Percentiles rank a stretch among this genome's conserved stretches.
Conservation (phyloP, 2,888 invertebrate genomes). For the Nineta flava region DNA sequence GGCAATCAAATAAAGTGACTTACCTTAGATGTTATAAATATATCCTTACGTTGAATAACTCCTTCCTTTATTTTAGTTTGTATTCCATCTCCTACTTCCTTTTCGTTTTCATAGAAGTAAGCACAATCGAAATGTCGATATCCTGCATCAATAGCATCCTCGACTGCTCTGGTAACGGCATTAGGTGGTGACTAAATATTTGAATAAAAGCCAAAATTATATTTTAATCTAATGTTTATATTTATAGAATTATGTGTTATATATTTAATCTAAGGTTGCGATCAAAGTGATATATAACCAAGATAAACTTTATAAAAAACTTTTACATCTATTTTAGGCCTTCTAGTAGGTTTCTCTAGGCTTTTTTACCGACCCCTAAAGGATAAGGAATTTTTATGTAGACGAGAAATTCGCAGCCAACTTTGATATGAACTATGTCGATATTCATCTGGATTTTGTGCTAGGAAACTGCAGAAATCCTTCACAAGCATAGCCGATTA, state of each 20-base stretch:
- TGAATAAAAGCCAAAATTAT: background rate
- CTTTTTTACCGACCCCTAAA: too few relatives aligned
- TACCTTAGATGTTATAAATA: conserved; percentile 41
- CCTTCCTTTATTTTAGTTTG: conserved; percentile 33
- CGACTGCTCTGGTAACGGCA: conserved; percentile 26
- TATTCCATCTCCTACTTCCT: conserved; percentile 37
- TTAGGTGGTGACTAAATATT: conserved; percentile 17
- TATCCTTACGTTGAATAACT: conserved; percentile 32
- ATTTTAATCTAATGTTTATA: background rate
- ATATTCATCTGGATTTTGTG: too few relatives aligned
- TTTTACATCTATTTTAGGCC: too few relatives aligned
- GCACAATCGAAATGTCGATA: conserved; percentile 51
- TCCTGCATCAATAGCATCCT: conserved; percentile 40
- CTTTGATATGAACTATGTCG: too few relatives aligned
- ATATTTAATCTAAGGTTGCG: background rate
- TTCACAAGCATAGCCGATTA: too few relatives aligned
- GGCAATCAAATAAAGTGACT: too few relatives aligned
- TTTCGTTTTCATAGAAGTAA: conserved; percentile 37
- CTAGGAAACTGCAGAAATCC: too few relatives aligned
- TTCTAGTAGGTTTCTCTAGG: too few relatives aligned
- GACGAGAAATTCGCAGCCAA: too few relatives aligned
- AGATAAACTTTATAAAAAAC: background rate
- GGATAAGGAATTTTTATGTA: too few relatives aligned
- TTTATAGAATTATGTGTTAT: background rate
- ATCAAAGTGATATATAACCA: background rate